phyloP scores from a whole-genome alignment of 30 jellyfish, hydroid and myxozoan species.

The Clytia hemisphaerica region DNA sequence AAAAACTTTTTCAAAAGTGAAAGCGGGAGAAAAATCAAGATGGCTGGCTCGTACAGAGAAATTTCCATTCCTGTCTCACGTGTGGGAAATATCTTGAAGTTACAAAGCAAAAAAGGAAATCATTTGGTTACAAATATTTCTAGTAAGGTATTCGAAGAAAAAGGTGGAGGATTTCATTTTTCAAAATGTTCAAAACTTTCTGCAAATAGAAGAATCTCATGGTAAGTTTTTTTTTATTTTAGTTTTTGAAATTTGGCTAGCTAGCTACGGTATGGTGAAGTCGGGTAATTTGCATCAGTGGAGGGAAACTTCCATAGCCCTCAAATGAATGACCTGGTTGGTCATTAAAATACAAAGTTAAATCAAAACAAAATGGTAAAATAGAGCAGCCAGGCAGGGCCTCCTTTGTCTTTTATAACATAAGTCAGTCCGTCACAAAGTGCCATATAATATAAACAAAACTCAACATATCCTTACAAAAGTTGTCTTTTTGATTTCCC shows the following conservation, averaged over 20 bases:
- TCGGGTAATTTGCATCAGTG: too few relatives aligned
- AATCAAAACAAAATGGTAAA: too few relatives aligned
- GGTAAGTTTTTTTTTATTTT: conserved; percentile 21
- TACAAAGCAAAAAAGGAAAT: conserved; percentile 29
- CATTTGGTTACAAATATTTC: conserved; percentile 3
- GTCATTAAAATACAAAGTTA: too few relatives aligned
- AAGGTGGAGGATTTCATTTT: conserved; percentile 50
- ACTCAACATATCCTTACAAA: too few relatives aligned
- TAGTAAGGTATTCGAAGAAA: conserved; percentile 34
- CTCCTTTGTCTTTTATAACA: too few relatives aligned
- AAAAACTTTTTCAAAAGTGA: too few relatives aligned
- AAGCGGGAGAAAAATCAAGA: background rate
- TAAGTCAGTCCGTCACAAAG: too few relatives aligned
- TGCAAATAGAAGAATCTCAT: conserved; percentile 33
- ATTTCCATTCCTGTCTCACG: conserved; percentile 11
- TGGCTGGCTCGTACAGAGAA: conserved; percentile 63
- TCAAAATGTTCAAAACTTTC: conserved; percentile 32
- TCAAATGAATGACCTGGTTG: too few relatives aligned
- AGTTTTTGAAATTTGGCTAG: background rate
- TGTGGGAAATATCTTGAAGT: conserved; percentile 16
- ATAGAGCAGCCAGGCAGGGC: too few relatives aligned
- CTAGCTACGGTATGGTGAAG: background rate
- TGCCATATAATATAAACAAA: too few relatives aligned
- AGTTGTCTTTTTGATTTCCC: too few relatives aligned
- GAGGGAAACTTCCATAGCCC: too few relatives aligned